Evolutionary conservation across 64 coral and sea anemone species (phyloP), one percentile per base, ranked within the genome.

Genomic region (Dendrophyllia cribrosa): DNA sequence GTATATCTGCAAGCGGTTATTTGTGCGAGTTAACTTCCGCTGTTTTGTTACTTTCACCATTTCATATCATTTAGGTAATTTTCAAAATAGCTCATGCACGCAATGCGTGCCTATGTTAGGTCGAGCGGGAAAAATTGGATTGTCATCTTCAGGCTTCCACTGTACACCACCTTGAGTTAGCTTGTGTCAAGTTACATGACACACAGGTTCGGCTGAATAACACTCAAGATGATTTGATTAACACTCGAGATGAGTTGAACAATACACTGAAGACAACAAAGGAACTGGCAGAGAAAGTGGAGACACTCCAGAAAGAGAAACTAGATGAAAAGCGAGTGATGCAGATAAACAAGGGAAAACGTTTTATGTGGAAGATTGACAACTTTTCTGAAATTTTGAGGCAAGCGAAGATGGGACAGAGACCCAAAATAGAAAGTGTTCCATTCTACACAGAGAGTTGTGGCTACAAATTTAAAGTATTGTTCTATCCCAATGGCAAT

Each of bases 391-490:
- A 53, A 13, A 56, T 58, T 10, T 23, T 79, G 56, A 53, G 76
- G 48, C 50, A 55, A 55, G 76, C 76, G 7, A 79, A 79, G 16
- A 34, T 2, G 34, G 34, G 34, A 34, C 34, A 34, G 2, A 34
- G 34, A 34, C 34, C 34, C 34, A 34, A 34, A 34, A 34, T 34
- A 34, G 49, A 79, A 13, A 17, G 45, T 63, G 56, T 11, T 7
- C 16, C 4, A 11, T 83, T 65, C 44, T 83, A 65, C 22, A 83
- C 24, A 9, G 34, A 83, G 9, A 83, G 22, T 15, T 26, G 43
- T 83, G 58, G 79, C 7, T 83, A 83, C 23, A 83, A 45, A 17
- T 45, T 65, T 4, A 65, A 43, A 65, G 24, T 81, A n/a, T 21
- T 5, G 7, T 12, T 81, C 3, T 15, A 60, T 20, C 78, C 78